Evolutionary conservation across 2,113 vertebrate genomes (phyloP).

Genomic region (Esox niger): DNA sequence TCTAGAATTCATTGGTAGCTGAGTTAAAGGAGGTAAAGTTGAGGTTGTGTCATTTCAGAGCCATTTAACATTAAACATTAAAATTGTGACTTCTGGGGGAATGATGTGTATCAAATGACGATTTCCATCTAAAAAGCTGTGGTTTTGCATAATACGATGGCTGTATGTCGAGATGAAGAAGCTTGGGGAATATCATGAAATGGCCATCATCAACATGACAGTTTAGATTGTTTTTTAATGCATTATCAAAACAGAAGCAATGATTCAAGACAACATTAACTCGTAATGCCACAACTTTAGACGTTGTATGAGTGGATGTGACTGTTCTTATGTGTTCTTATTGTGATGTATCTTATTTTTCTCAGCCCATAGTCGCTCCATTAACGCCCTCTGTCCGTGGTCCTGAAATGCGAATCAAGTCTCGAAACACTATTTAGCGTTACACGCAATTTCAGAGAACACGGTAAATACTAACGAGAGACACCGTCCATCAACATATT

Average conservation of each 20-base stretch:
- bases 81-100: no score
- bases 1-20: neutral
- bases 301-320: neutral
- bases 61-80: neutral
- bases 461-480: neutral
- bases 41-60: neutral
- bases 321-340: neutral
- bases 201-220: no score
- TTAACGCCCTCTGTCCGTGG: slow-evolving; percentile 53
- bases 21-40: no score
- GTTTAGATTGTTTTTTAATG: no score
- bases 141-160: no score
- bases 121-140: no score
- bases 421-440: slow-evolving; percentile 3
- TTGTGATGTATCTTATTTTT: no score
- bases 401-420: slow-evolving; percentile 41
- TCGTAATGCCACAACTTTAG: neutral
- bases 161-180: no score
- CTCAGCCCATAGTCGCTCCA: no score
- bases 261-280: neutral
- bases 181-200: no score
- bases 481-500: neutral
- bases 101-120: no score
- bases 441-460: neutral
- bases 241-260: no score